Base-by-base conservation (phyloP, 1,140 invertebrate species). In the Thaumetopoea pityocampa region DNA sequence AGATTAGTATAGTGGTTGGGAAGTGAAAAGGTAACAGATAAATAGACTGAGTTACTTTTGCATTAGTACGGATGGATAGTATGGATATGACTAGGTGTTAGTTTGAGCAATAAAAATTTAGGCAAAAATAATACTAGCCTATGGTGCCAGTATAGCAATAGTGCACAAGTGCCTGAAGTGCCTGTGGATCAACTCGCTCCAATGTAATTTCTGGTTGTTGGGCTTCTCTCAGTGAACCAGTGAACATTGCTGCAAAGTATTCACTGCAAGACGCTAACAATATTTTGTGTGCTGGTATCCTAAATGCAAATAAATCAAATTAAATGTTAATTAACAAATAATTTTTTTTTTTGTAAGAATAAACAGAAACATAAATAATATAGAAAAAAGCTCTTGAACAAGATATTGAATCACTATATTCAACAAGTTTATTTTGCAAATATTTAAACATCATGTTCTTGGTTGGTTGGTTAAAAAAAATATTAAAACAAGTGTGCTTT, bases 221-320 rank as follows among this genome's bases (percentile, higher is more conserved):
- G n/a, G 95, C 90, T 87, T 98, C 96, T 60, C 91, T 86, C 34
- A 98, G 82, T 49, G 92, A 91, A 53, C 92, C 93, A 14, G 94
- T 97, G 72, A 98, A 98, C 96, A 98, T 98, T 24, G 95, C 95
- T 29, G 94, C 91, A 87, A 98, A 98, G 83, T 98, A 98, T 85
- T 96, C 94, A 59, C 94, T 97, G 27, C 93, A 94, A 41, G 95
- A 94, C 63, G 93, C 93, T 27, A 98, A 87, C 37, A 98, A 93
- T 42, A 97, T 82, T 70, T 90, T 91, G 59, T 89, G 88, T 34
- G 87, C 87, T 49, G 87, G 81, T 43, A 89, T 86, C 47, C 88
- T 89, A 18, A 34, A 24, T 26, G 5, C 10, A 44, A 38, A 55
- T 6, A 53, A 32, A 53, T 22, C 28, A 43, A 32, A 53, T 22